phyloP scores from a whole-genome alignment of 2,797 vertebrate genomes.

The Sebastes baramenuke region DNA sequence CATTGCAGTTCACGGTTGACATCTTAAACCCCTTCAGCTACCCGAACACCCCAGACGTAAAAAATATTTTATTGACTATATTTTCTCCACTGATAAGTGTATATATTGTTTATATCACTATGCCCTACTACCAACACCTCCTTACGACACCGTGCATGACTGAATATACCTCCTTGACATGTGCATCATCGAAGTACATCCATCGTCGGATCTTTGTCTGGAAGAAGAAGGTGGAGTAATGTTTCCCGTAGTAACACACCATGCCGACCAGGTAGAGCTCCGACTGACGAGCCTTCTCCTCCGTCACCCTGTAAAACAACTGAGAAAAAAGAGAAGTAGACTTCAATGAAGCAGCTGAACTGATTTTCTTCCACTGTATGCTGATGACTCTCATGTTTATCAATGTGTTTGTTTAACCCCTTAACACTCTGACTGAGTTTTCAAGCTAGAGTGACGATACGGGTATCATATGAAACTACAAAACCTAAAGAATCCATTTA shows the following conservation, averaged over 20 bases:
- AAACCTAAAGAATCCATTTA: too few species aligned
- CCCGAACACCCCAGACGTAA: background rate
- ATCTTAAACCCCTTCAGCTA: background rate
- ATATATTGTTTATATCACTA: background rate
- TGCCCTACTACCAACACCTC: background rate
- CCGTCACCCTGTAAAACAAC: constrained; percentile 95
- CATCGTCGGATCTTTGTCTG: constrained; percentile 96
- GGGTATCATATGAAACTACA: too few species aligned
- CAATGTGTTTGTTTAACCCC: too few species aligned
- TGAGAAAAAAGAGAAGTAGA: constrained; percentile 54
- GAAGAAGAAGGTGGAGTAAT: constrained; percentile 98
- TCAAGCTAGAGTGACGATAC: too few species aligned
- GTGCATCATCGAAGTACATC: constrained; percentile 99
- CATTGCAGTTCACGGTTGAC: too few species aligned
- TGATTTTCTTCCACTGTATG: background rate
- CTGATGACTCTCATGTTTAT: background rate
- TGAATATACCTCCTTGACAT: constrained; percentile 92
- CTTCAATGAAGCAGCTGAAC: background rate
- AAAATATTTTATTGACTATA: too few species aligned
- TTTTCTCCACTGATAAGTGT: background rate
- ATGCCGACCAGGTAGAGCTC: constrained; percentile 97
- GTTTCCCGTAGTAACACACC: constrained; percentile 98
- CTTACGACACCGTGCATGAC: background rate
- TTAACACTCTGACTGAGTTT: too few species aligned
- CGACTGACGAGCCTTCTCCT: constrained; percentile 92